Evolutionary conservation across 2,888 invertebrate species (phyloP).

Genomic region (Seira musarum): DNA sequence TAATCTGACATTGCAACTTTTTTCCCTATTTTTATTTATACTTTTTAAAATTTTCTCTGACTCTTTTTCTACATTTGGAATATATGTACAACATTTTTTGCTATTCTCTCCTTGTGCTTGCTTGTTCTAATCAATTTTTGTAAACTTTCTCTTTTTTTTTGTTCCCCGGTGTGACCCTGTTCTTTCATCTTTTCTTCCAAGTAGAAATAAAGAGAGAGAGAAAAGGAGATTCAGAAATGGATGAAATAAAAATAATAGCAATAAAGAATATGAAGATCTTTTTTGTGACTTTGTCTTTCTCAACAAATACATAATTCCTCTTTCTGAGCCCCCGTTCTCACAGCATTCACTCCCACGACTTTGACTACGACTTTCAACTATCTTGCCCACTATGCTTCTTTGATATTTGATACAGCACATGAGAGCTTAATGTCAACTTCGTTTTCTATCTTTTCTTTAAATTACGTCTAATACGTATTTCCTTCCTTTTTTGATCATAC

Average conservation of each 20-base stretch:
- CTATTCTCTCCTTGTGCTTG: background rate
- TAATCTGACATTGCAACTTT: constrained; percentile 21
- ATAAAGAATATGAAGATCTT: constrained; percentile 16
- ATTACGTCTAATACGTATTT: constrained; percentile 17
- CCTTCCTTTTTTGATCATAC: constrained; percentile 3
- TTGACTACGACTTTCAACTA: constrained; percentile 6
- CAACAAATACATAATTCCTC: constrained; percentile 1
- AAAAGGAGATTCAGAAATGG: background rate
- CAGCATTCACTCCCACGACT: background rate
- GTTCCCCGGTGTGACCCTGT: constrained; percentile 19
- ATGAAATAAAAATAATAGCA: constrained; percentile 15
- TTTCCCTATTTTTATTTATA: constrained; percentile 19
- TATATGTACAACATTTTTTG: constrained; percentile 8
- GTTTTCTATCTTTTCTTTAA: constrained; percentile 8
- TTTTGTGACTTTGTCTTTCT: constrained; percentile 6
- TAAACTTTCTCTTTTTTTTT: constrained; percentile 8
- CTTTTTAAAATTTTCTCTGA: constrained; percentile 12
- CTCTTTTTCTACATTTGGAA: background rate
- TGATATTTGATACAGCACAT: constrained; percentile 28
- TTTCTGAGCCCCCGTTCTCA: background rate
- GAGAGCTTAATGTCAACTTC: constrained; percentile 20
- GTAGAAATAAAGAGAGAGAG: background rate
- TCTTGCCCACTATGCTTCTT: constrained; percentile 5
- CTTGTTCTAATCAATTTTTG: constrained; percentile 19
- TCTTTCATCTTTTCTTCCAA: constrained; percentile 4